phyloP scores from a whole-genome alignment of 2,797 vertebrate genomes.

The Notamacropus eugenii region DNA sequence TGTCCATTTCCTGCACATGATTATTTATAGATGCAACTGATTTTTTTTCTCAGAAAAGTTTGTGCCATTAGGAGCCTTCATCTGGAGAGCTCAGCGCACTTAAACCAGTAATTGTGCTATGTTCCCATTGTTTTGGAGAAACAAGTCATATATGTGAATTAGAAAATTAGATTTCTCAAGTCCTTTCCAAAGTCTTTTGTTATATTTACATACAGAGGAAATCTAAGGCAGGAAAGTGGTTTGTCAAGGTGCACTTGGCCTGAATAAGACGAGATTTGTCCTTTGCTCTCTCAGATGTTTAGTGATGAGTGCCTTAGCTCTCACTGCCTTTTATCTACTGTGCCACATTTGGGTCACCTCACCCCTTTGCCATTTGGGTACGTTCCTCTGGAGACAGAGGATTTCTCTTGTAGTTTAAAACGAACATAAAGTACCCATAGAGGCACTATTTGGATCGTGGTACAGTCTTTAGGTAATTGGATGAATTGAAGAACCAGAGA shows the following conservation, averaged over 20 bases:
- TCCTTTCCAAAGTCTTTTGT: background rate
- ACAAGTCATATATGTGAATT: background rate
- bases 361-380: background rate
- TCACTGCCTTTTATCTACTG: background rate
- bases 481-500: background rate
- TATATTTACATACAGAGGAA: background rate
- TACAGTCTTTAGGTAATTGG: background rate
- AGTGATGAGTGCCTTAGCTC: background rate
- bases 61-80: conserved; percentile 13
- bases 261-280: background rate
- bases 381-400: background rate
- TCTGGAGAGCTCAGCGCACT: conserved; percentile 10
- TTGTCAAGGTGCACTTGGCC: background rate
- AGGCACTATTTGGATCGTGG: background rate
- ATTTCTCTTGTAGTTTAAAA: background rate
- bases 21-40: conserved; percentile 55
- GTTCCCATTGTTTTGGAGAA: background rate
- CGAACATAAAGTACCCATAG: background rate
- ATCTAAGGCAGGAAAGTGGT: background rate
- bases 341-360: background rate
- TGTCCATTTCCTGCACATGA: conserved; percentile 34
- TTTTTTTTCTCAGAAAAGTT: conserved; percentile 36
- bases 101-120: conserved; percentile 11
- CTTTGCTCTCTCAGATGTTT: background rate
- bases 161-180: background rate